These are phyloP conservation scores for Drosophila maculinotata DNA, from an alignment of 2,888 invertebrate genomes.

Conservation along the genomic window DNA sequence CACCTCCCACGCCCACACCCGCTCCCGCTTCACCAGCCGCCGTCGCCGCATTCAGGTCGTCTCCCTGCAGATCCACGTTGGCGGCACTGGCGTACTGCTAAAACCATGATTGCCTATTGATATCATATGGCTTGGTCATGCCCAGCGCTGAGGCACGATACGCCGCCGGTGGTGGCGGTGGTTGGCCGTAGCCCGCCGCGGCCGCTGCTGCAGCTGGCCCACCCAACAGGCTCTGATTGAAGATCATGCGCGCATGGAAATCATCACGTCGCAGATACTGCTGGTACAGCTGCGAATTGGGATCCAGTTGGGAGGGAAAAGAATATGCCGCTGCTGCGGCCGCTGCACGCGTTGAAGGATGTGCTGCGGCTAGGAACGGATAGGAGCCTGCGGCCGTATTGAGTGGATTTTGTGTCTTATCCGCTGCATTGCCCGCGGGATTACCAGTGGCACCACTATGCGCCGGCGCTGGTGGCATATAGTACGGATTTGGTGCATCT, in stretches of 20 bases:
- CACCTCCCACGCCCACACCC: slow-evolving; percentile 12
- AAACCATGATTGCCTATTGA: slow-evolving; percentile 90
- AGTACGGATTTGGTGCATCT: slow-evolving; percentile 88
- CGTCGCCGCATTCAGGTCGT: slow-evolving; percentile 67
- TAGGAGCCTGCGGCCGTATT: slow-evolving; percentile 85
- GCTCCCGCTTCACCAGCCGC: slow-evolving; percentile 26
- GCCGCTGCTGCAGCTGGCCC: slow-evolving; percentile 87
- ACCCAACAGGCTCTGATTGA: slow-evolving; percentile 83
- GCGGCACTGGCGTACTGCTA: slow-evolving; percentile 85
- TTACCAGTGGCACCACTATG: slow-evolving; percentile 81
- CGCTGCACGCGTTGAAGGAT: slow-evolving; percentile 85
- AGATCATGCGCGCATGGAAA: slow-evolving; percentile 88
- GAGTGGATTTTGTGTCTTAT: slow-evolving; percentile 85
- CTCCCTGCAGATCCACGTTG: slow-evolving; percentile 76
- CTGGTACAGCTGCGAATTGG: slow-evolving; percentile 89
- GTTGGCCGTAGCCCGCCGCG: slow-evolving; percentile 87
- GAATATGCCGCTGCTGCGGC: slow-evolving; percentile 88
- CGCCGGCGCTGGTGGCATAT: slow-evolving; percentile 85
- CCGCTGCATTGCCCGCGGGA: slow-evolving; percentile 64
- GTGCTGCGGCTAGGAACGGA: slow-evolving; percentile 88
- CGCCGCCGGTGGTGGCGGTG: slow-evolving; percentile 89
- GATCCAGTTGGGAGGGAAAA: slow-evolving; percentile 86
- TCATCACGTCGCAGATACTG: slow-evolving; percentile 90
- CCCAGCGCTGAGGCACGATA: slow-evolving; percentile 86
- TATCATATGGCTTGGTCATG: slow-evolving; percentile 91